Evolutionary conservation across 1,140 invertebrate genomes (phyloP).

Genomic region (Leptopilina boulardi): DNA sequence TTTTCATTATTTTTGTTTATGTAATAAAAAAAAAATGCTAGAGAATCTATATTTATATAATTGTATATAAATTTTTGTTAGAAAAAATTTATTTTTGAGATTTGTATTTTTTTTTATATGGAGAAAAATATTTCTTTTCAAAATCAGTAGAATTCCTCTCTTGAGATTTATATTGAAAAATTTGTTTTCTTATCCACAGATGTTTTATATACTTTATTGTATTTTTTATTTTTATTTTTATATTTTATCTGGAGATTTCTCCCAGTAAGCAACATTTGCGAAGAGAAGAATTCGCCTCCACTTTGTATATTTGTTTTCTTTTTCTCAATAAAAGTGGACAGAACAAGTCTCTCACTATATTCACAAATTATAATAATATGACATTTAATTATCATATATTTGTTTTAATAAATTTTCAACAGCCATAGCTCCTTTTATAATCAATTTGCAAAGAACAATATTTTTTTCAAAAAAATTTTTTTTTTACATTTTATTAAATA

Average conservation of each 20-base stretch:
- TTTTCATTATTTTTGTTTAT: no score
- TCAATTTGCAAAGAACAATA: no score
- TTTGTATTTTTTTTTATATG: not conserved
- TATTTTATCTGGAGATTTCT: not conserved
- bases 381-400: no score
- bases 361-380: not conserved
- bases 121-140: not conserved
- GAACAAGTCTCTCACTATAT: not conserved
- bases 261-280: not conserved
- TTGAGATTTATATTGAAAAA: not conserved
- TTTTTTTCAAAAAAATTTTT: no score
- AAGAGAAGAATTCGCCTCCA: not conserved
- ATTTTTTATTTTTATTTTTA: constrained; percentile 1
- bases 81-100: no score
- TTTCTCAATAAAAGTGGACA: not conserved
- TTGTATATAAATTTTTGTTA: no score
- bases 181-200: not conserved
- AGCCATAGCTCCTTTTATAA: no score
- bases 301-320: not conserved
- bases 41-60: no score
- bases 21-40: no score
- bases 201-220: not conserved
- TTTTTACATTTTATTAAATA: no score
- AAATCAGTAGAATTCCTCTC: not conserved
- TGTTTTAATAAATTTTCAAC: no score